Evolutionary conservation across 2,113 vertebrate genomes (phyloP).

Genomic region (Rallus limicola): DNA sequence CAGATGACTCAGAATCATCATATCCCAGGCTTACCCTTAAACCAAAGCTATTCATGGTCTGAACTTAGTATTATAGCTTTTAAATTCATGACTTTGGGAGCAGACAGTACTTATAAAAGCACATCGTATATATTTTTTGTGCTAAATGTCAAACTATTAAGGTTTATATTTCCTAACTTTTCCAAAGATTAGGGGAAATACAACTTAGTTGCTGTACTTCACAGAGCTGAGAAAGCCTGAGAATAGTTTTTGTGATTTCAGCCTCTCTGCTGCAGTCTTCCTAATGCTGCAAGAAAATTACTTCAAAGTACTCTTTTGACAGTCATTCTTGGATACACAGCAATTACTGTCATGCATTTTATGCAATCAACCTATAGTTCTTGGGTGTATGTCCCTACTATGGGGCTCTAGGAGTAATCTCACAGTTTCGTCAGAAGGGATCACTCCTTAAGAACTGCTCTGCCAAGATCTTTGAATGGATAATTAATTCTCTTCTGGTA

Average conservation of each 20-base stretch:
- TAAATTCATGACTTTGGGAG: slow-evolving; percentile 62
- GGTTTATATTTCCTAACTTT: slow-evolving; percentile 66
- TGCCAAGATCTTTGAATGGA: background rate
- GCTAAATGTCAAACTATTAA: slow-evolving; percentile 61
- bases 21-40: slow-evolving; percentile 62
- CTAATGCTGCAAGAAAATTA: slow-evolving; percentile 62
- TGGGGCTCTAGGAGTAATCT: background rate
- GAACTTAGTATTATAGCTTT: slow-evolving; percentile 66
- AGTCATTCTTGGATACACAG: slow-evolving; percentile 27
- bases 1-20: slow-evolving; percentile 70
- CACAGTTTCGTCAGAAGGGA: background rate
- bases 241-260: slow-evolving; percentile 57
- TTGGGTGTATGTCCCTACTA: background rate
- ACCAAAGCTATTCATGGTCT: slow-evolving; percentile 65
- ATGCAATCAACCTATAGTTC: background rate
- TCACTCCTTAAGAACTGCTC: background rate
- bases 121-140: slow-evolving; percentile 34
- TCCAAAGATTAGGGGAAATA: slow-evolving; percentile 48
- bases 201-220: slow-evolving; percentile 51
- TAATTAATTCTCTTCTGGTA: background rate
- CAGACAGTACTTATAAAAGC: slow-evolving; percentile 57
- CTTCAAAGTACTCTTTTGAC: slow-evolving; percentile 56
- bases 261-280: background rate
- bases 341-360: slow-evolving; percentile 56
- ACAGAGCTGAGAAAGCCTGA: slow-evolving; percentile 29